Evolutionary conservation across 1,140 invertebrate genomes (phyloP), one percentile per base, ranked within the genome.

Genomic region (Ceratina calcarata): DNA sequence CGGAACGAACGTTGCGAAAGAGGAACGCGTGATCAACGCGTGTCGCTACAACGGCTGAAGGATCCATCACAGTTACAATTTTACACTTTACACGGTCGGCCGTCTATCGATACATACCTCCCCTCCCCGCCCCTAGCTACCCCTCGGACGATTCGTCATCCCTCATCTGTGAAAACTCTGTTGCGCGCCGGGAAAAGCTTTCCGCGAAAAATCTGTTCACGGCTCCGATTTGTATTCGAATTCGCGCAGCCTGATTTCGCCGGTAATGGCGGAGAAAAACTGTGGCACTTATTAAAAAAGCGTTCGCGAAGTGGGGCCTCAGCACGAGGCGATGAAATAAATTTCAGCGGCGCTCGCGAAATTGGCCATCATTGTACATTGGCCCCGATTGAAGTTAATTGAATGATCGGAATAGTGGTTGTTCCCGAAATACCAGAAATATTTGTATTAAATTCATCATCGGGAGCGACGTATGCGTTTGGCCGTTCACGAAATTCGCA

Each of bases 1-100:
- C 7, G 27, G 6, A 13, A 12, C 3, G 15, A 45, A 72, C 79
- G 84, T 82, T 66, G 4, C 27, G 78, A 65, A 67, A 84, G 87
- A 79, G 83, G 68, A 84, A 69, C 13, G 57, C 77, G 57, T 22
- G 45, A 45, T 45, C 16, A 16, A 79, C 32, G 62, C 27, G 61
- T 62, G 78, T 16, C 27, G 22, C 69, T 45, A 66, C 51, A 20
- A 60, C 45, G 61, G 27, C 58, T 55, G 61, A 45, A 75, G 22
- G 18, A 66, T 64, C 72, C 65, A 55, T 73, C 81, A 74, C 69
- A 61, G 77, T 79, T 74, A 67, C 58, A 74, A 73, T 68, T 78
- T 82, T 83, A 81, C 61, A 71, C 68, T 85, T 82, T 80, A 68
- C 78, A 69, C n/a, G 27, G 3, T 8, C 49, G 53, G 32, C 62